These are phyloP conservation scores for Tethya wilhelma DNA, from an alignment of 37 sponge, comb jelly and placozoan species.

Conservation along the genomic window DNA sequence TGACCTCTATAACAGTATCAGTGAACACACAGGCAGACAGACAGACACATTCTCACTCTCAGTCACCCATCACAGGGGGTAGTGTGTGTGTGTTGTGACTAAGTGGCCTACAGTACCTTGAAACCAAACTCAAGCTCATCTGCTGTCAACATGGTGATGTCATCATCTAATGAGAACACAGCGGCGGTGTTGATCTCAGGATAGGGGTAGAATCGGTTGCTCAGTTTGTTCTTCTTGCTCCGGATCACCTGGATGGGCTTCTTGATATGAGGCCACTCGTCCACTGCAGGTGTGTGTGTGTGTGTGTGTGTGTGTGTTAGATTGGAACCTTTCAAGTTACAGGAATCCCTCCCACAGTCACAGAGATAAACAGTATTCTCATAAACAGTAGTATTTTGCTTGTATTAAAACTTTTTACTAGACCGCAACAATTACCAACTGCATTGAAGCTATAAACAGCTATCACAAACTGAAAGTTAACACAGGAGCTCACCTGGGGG, in stretches of 20 bases:
- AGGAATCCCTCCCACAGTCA: background rate
- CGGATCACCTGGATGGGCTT: constrained; percentile 60
- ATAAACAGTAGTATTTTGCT: too few relatives aligned
- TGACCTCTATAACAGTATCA: too few relatives aligned
- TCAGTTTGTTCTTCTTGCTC: constrained; percentile 60
- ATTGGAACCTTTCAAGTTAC: background rate
- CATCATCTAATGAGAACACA: constrained; percentile 77
- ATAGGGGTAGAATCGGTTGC: constrained; percentile 79
- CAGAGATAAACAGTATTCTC: background rate
- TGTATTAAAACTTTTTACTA: too few relatives aligned
- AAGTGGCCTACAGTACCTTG: constrained; percentile 31
- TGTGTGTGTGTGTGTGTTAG: background rate
- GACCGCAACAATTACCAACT: too few relatives aligned
- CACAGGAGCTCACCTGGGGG: constrained; percentile 48
- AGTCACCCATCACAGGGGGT: too few relatives aligned
- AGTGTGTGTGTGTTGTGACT: too few relatives aligned
- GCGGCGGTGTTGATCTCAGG: constrained; percentile 59
- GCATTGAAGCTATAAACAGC: too few relatives aligned
- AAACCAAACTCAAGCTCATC: constrained; percentile 90
- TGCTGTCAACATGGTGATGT: constrained; percentile 74
- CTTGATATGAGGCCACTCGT: constrained; percentile 55
- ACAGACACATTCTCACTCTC: too few relatives aligned
- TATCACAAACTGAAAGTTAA: too few relatives aligned
- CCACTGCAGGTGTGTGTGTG: constrained; percentile 3
- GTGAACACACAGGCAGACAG: too few relatives aligned